Evolutionary conservation across 2,888 invertebrate genomes (phyloP).

Genomic region (Chorisops tibialis): DNA sequence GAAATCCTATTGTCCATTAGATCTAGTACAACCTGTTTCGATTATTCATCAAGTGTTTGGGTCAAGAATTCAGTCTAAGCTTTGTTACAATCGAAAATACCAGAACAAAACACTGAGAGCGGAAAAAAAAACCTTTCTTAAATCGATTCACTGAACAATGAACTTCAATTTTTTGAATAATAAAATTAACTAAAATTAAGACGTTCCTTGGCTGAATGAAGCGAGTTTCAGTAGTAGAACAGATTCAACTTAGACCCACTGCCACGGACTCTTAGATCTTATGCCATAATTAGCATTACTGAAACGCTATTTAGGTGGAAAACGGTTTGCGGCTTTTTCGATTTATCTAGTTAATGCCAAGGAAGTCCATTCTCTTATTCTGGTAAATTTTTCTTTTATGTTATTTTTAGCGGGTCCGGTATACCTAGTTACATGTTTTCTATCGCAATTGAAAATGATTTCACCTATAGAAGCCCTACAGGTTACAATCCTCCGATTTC

Average conservation of each 20-base stretch:
- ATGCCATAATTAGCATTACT: slow-evolving; percentile 10
- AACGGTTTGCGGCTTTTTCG: background rate
- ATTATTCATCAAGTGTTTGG: background rate
- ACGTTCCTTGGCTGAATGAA: no score
- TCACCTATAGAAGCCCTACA: slow-evolving; percentile 9
- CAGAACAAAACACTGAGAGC: no score
- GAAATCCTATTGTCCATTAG: background rate
- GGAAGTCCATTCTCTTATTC: slow-evolving; percentile 11
- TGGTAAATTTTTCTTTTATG: background rate
- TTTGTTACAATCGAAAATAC: no score
- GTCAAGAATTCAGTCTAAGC: background rate
- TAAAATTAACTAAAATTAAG: no score
- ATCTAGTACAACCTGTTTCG: slow-evolving; percentile 5
- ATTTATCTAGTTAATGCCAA: background rate
- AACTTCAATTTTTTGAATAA: no score
- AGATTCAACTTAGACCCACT: no score
- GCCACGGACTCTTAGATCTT: background rate
- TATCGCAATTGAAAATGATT: slow-evolving; percentile 4
- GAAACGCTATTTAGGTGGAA: slow-evolving; percentile 1
- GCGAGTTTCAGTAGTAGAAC: no score
- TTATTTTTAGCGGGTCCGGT: background rate
- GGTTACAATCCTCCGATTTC: slow-evolving; percentile 1
- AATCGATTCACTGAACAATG: no score
- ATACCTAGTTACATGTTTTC: background rate
- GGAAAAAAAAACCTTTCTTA: no score